These are phyloP conservation scores for Tachycineta bicolor DNA, from an alignment of 2,113 vertebrate species.

Conservation along the genomic window DNA sequence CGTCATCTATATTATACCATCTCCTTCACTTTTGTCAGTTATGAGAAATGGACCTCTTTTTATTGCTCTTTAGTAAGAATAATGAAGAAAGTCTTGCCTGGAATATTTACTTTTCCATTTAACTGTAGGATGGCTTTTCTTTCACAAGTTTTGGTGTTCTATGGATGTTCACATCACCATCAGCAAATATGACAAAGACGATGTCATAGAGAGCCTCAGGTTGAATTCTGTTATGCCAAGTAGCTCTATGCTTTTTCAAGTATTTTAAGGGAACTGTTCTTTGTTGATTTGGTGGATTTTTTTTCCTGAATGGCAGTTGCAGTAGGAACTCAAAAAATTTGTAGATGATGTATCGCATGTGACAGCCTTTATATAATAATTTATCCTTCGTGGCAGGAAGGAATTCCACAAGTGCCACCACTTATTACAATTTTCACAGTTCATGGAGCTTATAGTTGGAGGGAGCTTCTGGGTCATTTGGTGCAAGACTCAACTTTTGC, in stretches of 20 bases:
- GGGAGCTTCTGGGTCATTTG: constrained; percentile 3
- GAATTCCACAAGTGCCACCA: constrained; percentile 9
- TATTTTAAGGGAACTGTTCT: not conserved
- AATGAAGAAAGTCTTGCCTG: not conserved
- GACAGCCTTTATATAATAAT: constrained; percentile 28
- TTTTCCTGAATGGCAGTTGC: not conserved
- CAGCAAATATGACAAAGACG: not conserved
- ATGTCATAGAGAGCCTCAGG: accelerated
- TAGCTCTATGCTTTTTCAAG: not conserved
- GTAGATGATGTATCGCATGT: not conserved
- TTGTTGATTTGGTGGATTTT: not conserved
- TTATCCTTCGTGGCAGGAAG: not conserved
- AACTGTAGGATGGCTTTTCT: not conserved
- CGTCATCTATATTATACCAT: not conserved
- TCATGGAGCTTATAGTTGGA: not conserved
- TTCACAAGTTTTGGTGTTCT: not conserved
- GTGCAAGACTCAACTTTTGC: not conserved
- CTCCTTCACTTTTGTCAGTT: not conserved
- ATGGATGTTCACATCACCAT: not conserved
- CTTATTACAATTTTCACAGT: constrained; percentile 15
- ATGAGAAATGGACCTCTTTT: not conserved
- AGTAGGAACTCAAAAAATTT: not conserved
- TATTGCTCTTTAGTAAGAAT: not conserved
- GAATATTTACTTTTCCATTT: not conserved
- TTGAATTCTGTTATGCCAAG: not conserved